Evolutionary conservation across 2,113 vertebrate genomes (phyloP), one percentile per base, ranked within the genome.

Genomic region (Leptosomus discolor): DNA sequence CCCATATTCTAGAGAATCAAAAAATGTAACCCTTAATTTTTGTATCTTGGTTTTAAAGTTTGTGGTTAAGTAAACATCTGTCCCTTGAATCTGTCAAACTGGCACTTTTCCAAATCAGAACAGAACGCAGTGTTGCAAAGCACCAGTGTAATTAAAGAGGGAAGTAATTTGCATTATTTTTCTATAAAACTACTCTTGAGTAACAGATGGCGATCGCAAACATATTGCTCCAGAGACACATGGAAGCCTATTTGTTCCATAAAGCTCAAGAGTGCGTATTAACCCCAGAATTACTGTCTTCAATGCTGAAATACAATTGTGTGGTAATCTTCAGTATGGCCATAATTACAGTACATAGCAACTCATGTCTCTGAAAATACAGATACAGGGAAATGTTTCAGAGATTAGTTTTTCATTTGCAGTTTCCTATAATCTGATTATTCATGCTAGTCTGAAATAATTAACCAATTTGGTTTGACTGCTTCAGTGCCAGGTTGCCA

Each of bases 141-240:
- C 86, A 90, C 50, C 37, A 67, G 79, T 80, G 87, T 97, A 97
- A 97, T 96, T 97, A 96, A 97, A 97, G 95, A 97, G 93, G 70
- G 53, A 88, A 95, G 88, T 48, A 34, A 97, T 98, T 98, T 97
- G 96, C 97, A 96, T 98, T 97, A 94, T 97, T 98, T 97, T 96
- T 85, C 94, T 92, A 81, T 94, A 95, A 96, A 98, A 97, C 81
- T 80, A 65, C 84, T 75, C 82, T 94, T 80, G 95, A 97, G 91
- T 95, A 98, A 95, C 98, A 98, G 98, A 98, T 98, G 97, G 98
- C 8, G 11, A 96, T 95, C 53, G 10, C 97, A 98, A 98, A 97
- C 96, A 78, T 97, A 97, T 88, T 97, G 95, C 97, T 97, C 67
- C 60, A 70, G 94, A 97, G 94, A 96, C 94, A 95, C 97, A 96